Evolutionary conservation across 35 echinoderm and acorn worm species (phyloP).

Genomic region (Stichopus chloronotus): DNA sequence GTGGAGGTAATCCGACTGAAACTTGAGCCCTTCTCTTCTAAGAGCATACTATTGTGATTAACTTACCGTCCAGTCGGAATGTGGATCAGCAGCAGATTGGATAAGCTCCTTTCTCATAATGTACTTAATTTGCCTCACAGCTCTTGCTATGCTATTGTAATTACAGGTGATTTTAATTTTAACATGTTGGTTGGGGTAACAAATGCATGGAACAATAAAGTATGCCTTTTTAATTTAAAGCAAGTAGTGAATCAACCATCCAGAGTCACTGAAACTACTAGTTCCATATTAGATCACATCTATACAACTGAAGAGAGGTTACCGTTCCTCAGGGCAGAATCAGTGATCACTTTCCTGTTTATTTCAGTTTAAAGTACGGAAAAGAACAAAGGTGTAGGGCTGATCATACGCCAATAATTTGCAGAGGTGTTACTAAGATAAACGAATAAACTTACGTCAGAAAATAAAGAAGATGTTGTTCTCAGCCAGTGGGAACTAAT

Average conservation of each 20-base stretch:
- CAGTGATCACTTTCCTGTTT: constrained; percentile 3
- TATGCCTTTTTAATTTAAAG: constrained; percentile 1
- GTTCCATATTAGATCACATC: background rate
- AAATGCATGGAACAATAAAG: background rate
- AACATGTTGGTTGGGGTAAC: background rate
- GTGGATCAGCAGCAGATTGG: background rate
- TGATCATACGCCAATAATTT: background rate
- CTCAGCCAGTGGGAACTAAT: background rate
- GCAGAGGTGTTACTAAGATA: background rate
- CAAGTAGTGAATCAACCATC: background rate
- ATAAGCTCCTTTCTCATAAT: constrained; percentile 23
- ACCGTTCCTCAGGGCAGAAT: background rate
- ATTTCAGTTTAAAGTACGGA: background rate
- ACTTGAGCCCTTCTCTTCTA: background rate
- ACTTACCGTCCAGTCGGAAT: background rate
- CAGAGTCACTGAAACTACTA: constrained; percentile 13
- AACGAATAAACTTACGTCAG: constrained; percentile 5
- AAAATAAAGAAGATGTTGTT: background rate
- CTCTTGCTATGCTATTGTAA: background rate
- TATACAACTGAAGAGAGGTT: constrained; percentile 4
- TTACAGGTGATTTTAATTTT: constrained; percentile 31
- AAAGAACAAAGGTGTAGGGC: background rate
- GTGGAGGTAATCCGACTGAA: background rate
- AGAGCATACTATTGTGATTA: constrained; percentile 21
- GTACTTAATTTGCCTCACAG: background rate